These are phyloP conservation scores for Oreotrochilus melanogaster DNA, from an alignment of 2,113 vertebrate genomes.

Conservation along the genomic window DNA sequence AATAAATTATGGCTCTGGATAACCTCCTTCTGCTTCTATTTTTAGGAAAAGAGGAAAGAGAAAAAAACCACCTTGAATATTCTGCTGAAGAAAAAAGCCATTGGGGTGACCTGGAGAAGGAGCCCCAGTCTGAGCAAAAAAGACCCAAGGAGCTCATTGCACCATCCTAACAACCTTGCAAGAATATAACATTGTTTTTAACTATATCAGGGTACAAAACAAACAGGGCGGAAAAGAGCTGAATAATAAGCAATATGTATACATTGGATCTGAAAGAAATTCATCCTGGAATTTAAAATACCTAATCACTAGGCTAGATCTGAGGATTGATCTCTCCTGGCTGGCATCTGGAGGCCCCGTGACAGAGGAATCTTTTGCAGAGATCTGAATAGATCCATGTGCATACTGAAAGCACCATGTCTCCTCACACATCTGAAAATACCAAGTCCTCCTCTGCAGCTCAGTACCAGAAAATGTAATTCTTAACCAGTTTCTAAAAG, in stretches of 20 bases:
- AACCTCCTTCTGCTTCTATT: neutral
- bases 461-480: slow-evolving; percentile 6
- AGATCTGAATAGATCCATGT: neutral
- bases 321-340: neutral
- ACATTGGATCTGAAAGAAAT: neutral
- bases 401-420: neutral
- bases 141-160: neutral
- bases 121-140: neutral
- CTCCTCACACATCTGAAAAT: slow-evolving; percentile 32
- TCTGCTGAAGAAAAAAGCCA: neutral
- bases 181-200: neutral
- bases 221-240: neutral
- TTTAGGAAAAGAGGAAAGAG: neutral
- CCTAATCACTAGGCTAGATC: neutral
- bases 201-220: neutral
- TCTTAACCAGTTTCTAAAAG: slow-evolving; percentile 10
- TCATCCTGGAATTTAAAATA: neutral
- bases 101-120: neutral
- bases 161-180: neutral
- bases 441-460: neutral
- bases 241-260: neutral
- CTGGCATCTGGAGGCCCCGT: neutral
- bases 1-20: neutral
- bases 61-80: neutral
- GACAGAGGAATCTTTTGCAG: neutral